Evolutionary conservation across 2,888 invertebrate genomes (phyloP), one percentile per base, ranked within the genome.

Genomic region (Chrysina gloriosa): DNA sequence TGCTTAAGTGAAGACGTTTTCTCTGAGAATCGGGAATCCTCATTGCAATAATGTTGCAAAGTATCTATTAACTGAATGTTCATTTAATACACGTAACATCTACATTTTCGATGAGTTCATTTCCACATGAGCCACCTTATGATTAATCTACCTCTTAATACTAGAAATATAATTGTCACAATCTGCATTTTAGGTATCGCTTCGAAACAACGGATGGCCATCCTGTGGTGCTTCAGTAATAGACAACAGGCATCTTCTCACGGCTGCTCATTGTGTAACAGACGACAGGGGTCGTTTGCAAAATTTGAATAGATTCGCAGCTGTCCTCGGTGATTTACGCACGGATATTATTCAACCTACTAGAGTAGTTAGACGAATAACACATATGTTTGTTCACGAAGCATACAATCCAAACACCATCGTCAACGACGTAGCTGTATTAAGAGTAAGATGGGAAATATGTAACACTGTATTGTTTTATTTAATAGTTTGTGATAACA

Each of bases 231-330:
- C 23, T 3, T 48, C 65, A 1, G 63, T 70, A n/a, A 65, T 70
- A 31, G 65, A 34, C 29, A 29, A 7, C 4, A 21, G 48, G n/a
- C 56, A 64, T 27, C 25, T 68, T 1, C 54, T 70, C 5, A 63
- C 68, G 6, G 70, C 70, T 7, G 70, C 70, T 5, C 70, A 70
- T 27, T 70, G 70, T 27, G 58, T 68, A 16, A 31, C 42, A 9
- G 36, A 64, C 23, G 23, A 36, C 14, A n/a, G n/a, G 2, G 50
- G 50, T 23, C 4, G 14, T 6, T 6, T 50, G 4, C 50, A 27
- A 2, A 11, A 6, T 14, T 14, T 11, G 11, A 4, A 0, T 11
- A 25, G 50, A 11, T 50, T 27, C 27, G 11, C n/a, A 3, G 50
- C 27, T 2, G 50, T 50, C 23, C n/a, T 50, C 2, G 50, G 50